Evolutionary conservation across 2,888 invertebrate species (phyloP).

Genomic region (Eupithecia subfuscata): DNA sequence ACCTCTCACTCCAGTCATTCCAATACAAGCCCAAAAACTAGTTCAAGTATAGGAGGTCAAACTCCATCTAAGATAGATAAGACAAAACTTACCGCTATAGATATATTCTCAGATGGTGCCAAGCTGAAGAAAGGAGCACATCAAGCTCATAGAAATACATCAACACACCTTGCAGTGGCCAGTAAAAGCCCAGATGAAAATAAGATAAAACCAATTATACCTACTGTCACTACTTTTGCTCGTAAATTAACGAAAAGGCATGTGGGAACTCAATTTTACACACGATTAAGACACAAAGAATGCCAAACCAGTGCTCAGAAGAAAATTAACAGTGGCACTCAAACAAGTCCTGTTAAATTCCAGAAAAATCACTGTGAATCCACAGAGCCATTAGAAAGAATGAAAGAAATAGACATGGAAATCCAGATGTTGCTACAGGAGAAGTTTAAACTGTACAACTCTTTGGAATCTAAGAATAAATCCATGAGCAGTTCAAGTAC

Average conservation of each 20-base stretch:
- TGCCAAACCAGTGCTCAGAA: conserved; percentile 62
- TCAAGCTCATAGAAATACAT: conserved; percentile 69
- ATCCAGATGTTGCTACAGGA: conserved; percentile 83
- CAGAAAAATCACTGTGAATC: conserved; percentile 50
- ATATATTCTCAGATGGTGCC: conserved; percentile 67
- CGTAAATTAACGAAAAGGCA: conserved; percentile 54
- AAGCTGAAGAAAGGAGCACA: conserved; percentile 64
- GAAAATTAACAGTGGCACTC: conserved; percentile 52
- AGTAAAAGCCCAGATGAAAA: conserved; percentile 51
- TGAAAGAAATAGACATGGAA: conserved; percentile 85
- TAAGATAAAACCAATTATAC: conserved; percentile 50
- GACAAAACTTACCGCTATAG: conserved; percentile 68
- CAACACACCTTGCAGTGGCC: conserved; percentile 42
- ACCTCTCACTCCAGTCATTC: conserved; percentile 63
- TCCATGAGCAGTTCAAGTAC: conserved; percentile 47
- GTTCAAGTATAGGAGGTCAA: conserved; percentile 49
- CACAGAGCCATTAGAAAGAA: conserved; percentile 78
- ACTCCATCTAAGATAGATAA: conserved; percentile 63
- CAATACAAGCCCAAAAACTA: conserved; percentile 60
- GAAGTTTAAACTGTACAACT: conserved; percentile 83
- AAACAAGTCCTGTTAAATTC: conserved; percentile 61
- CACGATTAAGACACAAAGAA: conserved; percentile 57
- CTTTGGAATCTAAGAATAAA: conserved; percentile 67
- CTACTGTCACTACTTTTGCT: conserved; percentile 39
- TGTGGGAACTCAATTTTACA: conserved; percentile 59